Conservation (phyloP, 2,113 vertebrate species). For the Scytalopus superciliaris region DNA sequence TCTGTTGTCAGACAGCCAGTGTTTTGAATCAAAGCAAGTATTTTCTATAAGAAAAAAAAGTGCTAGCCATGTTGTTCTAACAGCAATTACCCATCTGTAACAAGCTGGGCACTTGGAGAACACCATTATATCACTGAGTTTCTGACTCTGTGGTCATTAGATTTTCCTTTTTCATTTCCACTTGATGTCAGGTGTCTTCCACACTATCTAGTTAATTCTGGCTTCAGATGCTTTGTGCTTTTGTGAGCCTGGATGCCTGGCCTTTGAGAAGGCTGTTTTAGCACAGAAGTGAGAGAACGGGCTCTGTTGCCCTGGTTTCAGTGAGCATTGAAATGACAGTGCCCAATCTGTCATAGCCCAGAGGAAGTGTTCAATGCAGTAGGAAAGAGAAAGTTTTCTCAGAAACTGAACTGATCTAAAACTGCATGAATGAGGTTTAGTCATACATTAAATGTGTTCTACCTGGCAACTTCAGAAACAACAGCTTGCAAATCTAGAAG, state of each 20-base stretch:
- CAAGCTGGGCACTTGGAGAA: not conserved
- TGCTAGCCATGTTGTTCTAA: not conserved
- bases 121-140: not conserved
- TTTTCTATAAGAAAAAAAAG: not conserved
- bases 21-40: conserved; percentile 10
- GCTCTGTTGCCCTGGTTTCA: not conserved
- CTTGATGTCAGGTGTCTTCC: not conserved
- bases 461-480: not conserved
- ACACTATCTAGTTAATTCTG: not conserved
- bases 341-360: not conserved
- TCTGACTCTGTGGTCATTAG: not conserved
- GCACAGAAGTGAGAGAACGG: not conserved
- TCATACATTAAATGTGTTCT: not conserved
- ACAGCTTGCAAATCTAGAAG: conserved; percentile 7
- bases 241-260: not conserved
- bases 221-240: not conserved
- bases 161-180: not conserved
- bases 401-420: not conserved
- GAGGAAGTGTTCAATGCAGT: not conserved
- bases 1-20: not conserved
- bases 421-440: not conserved
- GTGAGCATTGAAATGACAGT: not conserved
- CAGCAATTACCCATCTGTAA: not conserved
- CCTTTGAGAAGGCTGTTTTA: not conserved
- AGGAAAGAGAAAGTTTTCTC: not conserved